These are phyloP conservation scores for Encarsia formosa DNA, from an alignment of 2,888 invertebrate species.

Conservation along the genomic window DNA sequence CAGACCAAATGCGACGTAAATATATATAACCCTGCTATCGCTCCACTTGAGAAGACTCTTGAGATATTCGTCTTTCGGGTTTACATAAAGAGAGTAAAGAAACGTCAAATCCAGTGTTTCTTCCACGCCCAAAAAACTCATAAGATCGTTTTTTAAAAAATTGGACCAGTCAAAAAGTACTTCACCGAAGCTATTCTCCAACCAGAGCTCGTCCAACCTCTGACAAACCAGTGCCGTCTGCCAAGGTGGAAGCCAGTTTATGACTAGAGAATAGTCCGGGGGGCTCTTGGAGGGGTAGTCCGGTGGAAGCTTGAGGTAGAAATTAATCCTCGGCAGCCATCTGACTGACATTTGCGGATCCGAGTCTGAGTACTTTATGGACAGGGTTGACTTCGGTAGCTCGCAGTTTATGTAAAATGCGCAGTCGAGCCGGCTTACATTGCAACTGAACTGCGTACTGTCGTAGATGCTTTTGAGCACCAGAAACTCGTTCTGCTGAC, in stretches of 20 bases:
- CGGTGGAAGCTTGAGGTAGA: constrained; percentile 31
- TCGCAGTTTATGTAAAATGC: constrained; percentile 24
- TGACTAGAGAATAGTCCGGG: constrained; percentile 33
- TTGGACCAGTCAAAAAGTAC: constrained; percentile 38
- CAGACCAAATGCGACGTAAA: constrained; percentile 23
- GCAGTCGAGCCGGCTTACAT: constrained; percentile 25
- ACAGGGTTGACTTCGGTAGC: constrained; percentile 7
- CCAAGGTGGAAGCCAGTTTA: constrained; percentile 37
- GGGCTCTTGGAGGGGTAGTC: constrained; percentile 35
- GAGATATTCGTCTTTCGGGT: constrained; percentile 16
- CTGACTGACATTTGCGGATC: constrained; percentile 25
- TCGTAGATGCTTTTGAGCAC: constrained; percentile 34
- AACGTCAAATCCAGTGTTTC: constrained; percentile 34
- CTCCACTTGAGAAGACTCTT: constrained; percentile 15
- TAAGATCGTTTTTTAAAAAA: constrained; percentile 34
- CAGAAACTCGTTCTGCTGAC: constrained; percentile 36
- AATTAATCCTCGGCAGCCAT: constrained; percentile 34
- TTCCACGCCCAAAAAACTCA: constrained; percentile 30
- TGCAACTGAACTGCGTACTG: constrained; percentile 32
- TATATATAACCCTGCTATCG: constrained; percentile 31
- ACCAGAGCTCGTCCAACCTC: constrained; percentile 39
- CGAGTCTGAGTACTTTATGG: background rate
- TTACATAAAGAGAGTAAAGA: constrained; percentile 17
- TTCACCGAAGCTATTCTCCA: constrained; percentile 33
- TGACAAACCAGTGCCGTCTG: constrained; percentile 33